Evolutionary conservation across 1,140 invertebrate species (phyloP), one percentile per base, ranked within the genome.

Genomic region (Harlomillsia oculata): DNA sequence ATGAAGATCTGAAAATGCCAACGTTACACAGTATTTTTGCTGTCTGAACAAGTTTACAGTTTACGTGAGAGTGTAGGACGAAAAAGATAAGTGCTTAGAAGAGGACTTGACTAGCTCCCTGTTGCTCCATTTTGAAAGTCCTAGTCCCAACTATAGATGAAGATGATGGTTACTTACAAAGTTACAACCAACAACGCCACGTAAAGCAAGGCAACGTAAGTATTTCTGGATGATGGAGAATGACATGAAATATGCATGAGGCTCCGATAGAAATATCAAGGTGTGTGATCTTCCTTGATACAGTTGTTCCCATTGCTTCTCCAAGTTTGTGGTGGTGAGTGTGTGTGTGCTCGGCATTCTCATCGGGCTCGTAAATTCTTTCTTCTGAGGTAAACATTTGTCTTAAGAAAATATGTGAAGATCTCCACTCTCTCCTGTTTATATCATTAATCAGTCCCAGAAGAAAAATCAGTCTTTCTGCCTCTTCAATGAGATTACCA

Each of bases 381-480:
- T 48, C 37, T 56, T 48, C 37, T 55, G 50, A 40, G 45, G 45
- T 59, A 62, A 62, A 62, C 60, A 62, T 59, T 59, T 55, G 60
- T 59, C 60, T 62, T 62, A 58, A 55, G 56, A 62, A 62, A 62
- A 62, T 60, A 60, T 55, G 55, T 62, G 44, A 53, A 57, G 14
- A 62, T 53, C 49, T 49, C 43, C 45, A 54, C 51, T 59, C 49
- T 50, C 45, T 51, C 37, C 20, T 62, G 60, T 62, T 62, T 62
- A 62, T 59, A 57, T 62, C 60, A 62, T 62, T 62, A 62, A 62
- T 62, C 60, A 62, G 60, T 26, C n/a, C 36, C 50, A 20, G 53
- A 13, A 54, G 41, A 36, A 46, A 54, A 46, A 54, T 54, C 53
- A 53, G 39, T 43, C 30, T 14, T 21, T 50, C 32, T 34, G 9